Base-by-base conservation (phyloP, 2,113 vertebrate genomes). In the Menidia beryllina region DNA sequence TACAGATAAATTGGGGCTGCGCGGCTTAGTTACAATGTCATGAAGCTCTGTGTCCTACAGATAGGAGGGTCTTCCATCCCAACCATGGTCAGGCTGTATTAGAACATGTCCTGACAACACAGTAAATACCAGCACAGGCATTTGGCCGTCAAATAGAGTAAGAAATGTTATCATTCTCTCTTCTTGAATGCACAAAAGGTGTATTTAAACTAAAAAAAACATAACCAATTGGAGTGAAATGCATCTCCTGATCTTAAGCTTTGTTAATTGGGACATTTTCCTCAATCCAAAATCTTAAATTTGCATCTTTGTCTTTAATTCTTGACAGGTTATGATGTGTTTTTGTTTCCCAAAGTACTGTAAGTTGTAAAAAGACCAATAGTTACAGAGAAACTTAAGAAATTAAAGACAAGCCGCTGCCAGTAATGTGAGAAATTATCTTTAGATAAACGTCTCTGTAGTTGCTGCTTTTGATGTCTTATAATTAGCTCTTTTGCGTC, bases 31-130 rank as follows among this genome's bases (percentile, higher is more conserved):
- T 56, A 15, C 11, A 48, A 9, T 49, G n/a, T 48, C 50, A 36
- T 27, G 24, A 11, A 23, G 57, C 14, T 64, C 52, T 86, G 75
- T 66, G 78, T 82, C 81, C 81, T 83, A 66, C 36, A 75, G 88
- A 90, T 88, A 82, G 20, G 53, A 77, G 52, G 74, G 76, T 86
- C 77, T 71, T 41, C 54, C 49, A 45, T 50, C 49, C n/a, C n/a
- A n/a, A 15, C 17, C 41, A 2, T 4, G 65, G 43, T 45, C 10
- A 26, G 23, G 2, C 25, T 7, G 24, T 49, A 52, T 12, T 2
- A 19, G 30, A 52, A 47, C 17, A 9, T 49, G 7, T 60, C 39
- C 47, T 53, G n/a, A 21, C 11, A 47, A 68, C 25, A 25, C 17
- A 8, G 30, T 4, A 8, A 19, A 66, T 66, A 7, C 41, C 20